These are phyloP conservation scores for Girardinus metallicus DNA, from an alignment of 2,797 vertebrate species.

Conservation along the genomic window DNA sequence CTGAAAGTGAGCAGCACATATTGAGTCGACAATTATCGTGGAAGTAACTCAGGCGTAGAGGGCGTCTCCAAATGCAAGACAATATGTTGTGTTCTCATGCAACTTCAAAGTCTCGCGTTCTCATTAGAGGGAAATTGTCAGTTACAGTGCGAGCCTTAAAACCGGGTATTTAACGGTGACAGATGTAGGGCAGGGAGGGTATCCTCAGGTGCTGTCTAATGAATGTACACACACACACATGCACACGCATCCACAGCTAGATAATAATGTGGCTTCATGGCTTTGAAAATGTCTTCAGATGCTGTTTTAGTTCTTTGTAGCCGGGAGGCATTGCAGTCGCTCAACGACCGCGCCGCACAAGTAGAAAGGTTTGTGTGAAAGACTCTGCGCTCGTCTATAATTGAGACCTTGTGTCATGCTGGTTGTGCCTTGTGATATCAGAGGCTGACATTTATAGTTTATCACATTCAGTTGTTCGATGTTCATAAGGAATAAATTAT, in stretches of 20 bases:
- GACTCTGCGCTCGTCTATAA: neutral
- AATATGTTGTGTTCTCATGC: neutral
- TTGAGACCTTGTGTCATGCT: neutral
- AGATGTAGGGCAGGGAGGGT: conserved; percentile 6
- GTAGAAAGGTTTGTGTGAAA: neutral
- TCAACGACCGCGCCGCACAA: neutral
- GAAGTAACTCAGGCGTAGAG: neutral
- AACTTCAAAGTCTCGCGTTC: neutral
- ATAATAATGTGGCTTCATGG: conserved; percentile 7
- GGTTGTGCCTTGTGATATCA: neutral
- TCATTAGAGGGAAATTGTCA: conserved; percentile 15
- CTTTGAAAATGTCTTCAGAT: conserved; percentile 1
- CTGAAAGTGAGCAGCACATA: neutral
- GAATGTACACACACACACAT: neutral
- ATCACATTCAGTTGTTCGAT: neutral
- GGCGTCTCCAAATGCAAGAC: neutral
- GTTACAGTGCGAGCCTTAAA: conserved; percentile 1
- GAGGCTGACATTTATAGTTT: neutral
- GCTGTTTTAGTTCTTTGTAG: conserved; percentile 9
- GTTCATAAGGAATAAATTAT: neutral
- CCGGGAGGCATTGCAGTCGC: neutral
- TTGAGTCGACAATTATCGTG: neutral
- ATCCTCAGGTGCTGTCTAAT: conserved; percentile 13
- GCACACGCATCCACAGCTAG: neutral
- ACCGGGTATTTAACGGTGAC: conserved; percentile 11